Percentiles rank a stretch among this genome's conserved stretches.
Conservation (phyloP, 2,888 invertebrate genomes). For the Ramazzottius varieornatus region DNA sequence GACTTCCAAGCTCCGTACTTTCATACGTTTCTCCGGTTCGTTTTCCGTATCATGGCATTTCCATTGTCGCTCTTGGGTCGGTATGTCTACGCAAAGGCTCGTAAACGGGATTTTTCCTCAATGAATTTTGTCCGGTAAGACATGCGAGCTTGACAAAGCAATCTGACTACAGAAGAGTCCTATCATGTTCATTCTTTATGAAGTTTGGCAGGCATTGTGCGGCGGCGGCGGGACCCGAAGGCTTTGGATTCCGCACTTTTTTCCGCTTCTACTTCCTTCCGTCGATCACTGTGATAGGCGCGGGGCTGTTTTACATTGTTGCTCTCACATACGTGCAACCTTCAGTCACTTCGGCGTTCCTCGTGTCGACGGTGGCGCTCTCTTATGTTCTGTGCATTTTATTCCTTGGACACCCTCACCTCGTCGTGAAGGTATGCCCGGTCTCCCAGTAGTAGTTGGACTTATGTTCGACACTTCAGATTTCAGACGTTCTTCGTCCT, state of each 20-base stretch:
- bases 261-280: not conserved
- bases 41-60: not conserved
- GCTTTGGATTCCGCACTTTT: not conserved
- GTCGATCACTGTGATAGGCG: not conserved
- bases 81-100: not conserved
- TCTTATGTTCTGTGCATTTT: not conserved
- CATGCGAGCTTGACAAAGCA: not conserved
- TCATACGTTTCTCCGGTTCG: not conserved
- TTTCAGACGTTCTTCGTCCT: not conserved
- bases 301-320: not conserved
- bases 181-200: too few relatives aligned
- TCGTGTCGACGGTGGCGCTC: not conserved
- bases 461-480: not conserved
- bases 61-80: not conserved
- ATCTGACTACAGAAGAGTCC: too few relatives aligned
- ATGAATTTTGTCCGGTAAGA: not conserved
- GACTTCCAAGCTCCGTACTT: not conserved
- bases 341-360: not conserved
- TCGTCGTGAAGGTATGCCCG: not conserved
- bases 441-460: too few relatives aligned
- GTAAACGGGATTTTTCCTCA: not conserved
- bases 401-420: not conserved
- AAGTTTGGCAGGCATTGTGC: not conserved
- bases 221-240: not conserved
- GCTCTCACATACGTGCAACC: not conserved